Evolutionary conservation across 2,797 vertebrate species (phyloP).

Genomic region (Knipowitschia caucasica): DNA sequence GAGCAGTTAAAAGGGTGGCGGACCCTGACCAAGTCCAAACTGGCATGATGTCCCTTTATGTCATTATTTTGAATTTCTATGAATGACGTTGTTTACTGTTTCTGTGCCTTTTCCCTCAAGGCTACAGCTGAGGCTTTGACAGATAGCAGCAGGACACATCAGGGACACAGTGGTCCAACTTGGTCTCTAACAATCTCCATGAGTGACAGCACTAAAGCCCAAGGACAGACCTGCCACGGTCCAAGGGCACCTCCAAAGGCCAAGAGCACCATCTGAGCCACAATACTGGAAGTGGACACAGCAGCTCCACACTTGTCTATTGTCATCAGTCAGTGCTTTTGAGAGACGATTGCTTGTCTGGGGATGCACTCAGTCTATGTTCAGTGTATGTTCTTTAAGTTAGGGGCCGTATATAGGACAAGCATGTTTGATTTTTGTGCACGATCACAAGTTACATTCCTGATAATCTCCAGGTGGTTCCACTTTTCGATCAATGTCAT

Average conservation of each 20-base stretch:
- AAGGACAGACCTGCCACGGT: constrained; percentile 39
- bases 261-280: constrained; percentile 5
- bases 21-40: not conserved
- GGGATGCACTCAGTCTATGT: constrained; percentile 18
- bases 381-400: not conserved
- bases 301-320: constrained; percentile 6
- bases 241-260: constrained; percentile 30
- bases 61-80: not conserved
- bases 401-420: constrained; percentile 36
- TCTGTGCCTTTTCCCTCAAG: constrained; percentile 25
- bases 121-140: constrained; percentile 19
- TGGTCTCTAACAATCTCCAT: constrained; percentile 22
- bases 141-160: constrained; percentile 31
- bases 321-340: constrained; percentile 27
- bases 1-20: not conserved
- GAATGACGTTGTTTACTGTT: not conserved
- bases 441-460: constrained; percentile 24
- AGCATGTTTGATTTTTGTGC: constrained; percentile 6
- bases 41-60: not conserved
- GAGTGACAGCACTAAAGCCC: constrained; percentile 26
- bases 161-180: constrained; percentile 9
- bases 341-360: constrained; percentile 48
- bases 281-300: constrained; percentile 12
- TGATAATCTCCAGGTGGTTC: constrained; percentile 29
- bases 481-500: constrained; percentile 8